Conservation (phyloP, 2,113 vertebrate species). For the Gallinago jamesoni region DNA sequence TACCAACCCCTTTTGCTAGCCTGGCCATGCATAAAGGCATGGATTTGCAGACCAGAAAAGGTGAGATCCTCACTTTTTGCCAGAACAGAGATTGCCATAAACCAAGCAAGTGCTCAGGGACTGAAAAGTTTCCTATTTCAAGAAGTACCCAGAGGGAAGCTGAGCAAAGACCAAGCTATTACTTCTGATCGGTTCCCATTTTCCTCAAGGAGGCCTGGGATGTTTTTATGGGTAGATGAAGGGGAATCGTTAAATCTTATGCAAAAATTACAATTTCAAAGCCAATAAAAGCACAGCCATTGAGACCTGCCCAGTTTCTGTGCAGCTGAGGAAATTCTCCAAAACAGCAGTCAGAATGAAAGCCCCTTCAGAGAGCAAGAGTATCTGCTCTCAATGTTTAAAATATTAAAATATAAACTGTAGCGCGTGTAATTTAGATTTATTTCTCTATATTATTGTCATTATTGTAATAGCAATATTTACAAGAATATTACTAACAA, state of each 20-base stretch:
- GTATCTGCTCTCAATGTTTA: not conserved
- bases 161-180: not conserved
- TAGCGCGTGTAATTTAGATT: not conserved
- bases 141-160: not conserved
- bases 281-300: not conserved
- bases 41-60: not conserved
- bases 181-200: not conserved
- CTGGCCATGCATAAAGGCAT: not conserved
- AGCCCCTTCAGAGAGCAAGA: not conserved
- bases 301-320: not conserved
- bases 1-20: not conserved
- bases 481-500: not conserved
- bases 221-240: not conserved
- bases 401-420: not conserved
- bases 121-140: not conserved
- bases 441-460: not conserved
- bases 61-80: not conserved
- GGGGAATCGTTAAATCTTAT: not conserved
- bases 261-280: slow-evolving; percentile 22
- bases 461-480: not conserved
- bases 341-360: not conserved
- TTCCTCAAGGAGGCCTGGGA: not conserved
- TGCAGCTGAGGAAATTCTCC: not conserved
- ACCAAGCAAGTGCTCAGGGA: not conserved
- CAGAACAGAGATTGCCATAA: not conserved